Percentiles rank a stretch among this genome's conserved stretches.
phyloP scores from a whole-genome alignment of 1,140 invertebrate species.

The Nomia melanderi region DNA sequence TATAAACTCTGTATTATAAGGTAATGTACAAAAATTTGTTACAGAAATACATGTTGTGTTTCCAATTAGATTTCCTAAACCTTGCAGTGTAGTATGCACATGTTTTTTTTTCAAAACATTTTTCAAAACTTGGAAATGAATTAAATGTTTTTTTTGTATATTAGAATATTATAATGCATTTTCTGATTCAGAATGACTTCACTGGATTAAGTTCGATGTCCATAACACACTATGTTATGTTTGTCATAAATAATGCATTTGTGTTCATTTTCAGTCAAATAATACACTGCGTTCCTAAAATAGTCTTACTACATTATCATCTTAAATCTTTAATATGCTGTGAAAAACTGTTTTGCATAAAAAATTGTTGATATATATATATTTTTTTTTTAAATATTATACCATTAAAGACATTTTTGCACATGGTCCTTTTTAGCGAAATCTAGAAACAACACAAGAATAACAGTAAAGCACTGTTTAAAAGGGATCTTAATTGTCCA shows the following conservation, averaged over 20 bases:
- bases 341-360: conserved; percentile 66
- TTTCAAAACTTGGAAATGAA: conserved; percentile 13
- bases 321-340: conserved; percentile 57
- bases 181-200: conserved; percentile 23
- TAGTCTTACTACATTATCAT: conserved; percentile 55
- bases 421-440: conserved; percentile 51
- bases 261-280: conserved; percentile 26
- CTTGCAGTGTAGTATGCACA: conserved; percentile 26
- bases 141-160: conserved; percentile 23
- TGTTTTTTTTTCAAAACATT: conserved; percentile 6
- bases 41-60: conserved; percentile 41
- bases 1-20: conserved; percentile 50
- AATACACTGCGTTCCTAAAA: conserved; percentile 41
- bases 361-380: conserved; percentile 57
- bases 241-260: conserved; percentile 39
- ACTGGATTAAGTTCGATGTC: conserved; percentile 15
- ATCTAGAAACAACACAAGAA: conserved; percentile 61
- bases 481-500: conserved; percentile 52
- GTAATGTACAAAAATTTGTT: conserved; percentile 49
- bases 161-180: conserved; percentile 12
- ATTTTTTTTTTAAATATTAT: conserved; percentile 46
- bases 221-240: conserved; percentile 25
- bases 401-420: conserved; percentile 55
- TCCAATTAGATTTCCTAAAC: conserved; percentile 31
- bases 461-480: conserved; percentile 59